Base-by-base conservation (phyloP, 2,888 invertebrate genomes). In the Melanophora roralis region DNA sequence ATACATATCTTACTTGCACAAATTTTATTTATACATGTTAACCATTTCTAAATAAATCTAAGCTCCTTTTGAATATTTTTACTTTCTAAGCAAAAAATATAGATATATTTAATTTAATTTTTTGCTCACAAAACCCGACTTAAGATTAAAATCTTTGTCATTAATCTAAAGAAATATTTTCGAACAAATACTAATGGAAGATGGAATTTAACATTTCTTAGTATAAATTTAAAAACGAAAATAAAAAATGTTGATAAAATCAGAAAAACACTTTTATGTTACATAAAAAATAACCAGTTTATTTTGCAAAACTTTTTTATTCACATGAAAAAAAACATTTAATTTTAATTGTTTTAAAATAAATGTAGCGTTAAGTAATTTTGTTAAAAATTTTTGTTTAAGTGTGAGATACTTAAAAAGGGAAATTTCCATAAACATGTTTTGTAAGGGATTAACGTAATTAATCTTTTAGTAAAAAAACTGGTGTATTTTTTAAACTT, bases 331-430 rank as follows among this genome's bases (percentile, higher is more conserved):
- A 57, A 49, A 32, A 38, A 49, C 11, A 64, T 45, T 27, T 74
- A 36, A 16, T 53, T 78, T 71, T 72, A 65, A 71, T 78, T 68
- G 59, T 47, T 38, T 64, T 57, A 78, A 78, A 79, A 65, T 74
- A 64, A 67, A 75, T 75, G 69, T 79, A 62, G 79, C 74, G 65
- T 75, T 75, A 79, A 79, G 79, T 67, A 69, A 79, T 79, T 79
- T 75, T 53, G 19, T 57, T 60, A 23, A 51, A 69, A 62, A 12
- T 59, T 77, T 55, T 57, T 65, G 27, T 27, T n/a, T n/a, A n/a
- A n/a, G 64, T 75, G 75, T 71, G 79, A 67, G 75, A 74, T 69
- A 74, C 11, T 71, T 14, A 16, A 12, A 27, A 27, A 5, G 23
- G 53, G 14, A 67, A n/a, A 38, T 49, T 69, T 23, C n/a, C n/a